A percentile compares a stretch with the other conserved stretches of the same genome.
These are phyloP conservation scores for Luffia ferchaultella DNA, from an alignment of 2,888 invertebrate genomes.

Conservation along the genomic window DNA sequence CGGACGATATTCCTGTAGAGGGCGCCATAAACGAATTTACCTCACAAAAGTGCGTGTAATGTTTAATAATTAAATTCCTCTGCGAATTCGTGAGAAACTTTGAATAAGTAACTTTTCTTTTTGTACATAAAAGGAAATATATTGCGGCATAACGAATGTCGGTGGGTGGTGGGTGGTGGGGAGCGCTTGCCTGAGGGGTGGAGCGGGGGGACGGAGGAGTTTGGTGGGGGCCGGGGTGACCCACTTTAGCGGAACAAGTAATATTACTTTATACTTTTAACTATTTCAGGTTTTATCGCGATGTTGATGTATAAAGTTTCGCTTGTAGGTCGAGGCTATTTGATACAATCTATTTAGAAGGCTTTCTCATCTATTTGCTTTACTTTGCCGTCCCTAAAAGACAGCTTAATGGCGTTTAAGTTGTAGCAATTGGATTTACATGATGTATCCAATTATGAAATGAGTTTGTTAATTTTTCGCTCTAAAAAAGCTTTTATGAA, in stretches of 20 bases:
- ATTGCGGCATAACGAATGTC: conserved; percentile 66
- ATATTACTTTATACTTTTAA: conserved; percentile 68
- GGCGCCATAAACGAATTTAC: neutral
- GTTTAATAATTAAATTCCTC: conserved; percentile 54
- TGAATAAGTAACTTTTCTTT: conserved; percentile 68
- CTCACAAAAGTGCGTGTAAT: conserved; percentile 1
- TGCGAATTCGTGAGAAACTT: conserved; percentile 67
- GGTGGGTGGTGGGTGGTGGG: conserved; percentile 43
- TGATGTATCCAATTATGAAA: no score
- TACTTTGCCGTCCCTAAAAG: no score
- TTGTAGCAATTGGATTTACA: no score
- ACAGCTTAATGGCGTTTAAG: no score
- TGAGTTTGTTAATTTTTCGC: no score
- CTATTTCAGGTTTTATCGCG: conserved; percentile 64
- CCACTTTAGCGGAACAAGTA: conserved; percentile 67
- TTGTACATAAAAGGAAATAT: conserved; percentile 68
- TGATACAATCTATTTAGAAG: neutral
- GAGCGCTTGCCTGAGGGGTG: conserved; percentile 48
- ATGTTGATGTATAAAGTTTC: conserved; percentile 18
- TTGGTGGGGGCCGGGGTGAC: conserved; percentile 41
- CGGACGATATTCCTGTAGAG: neutral
- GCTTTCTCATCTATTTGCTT: neutral
- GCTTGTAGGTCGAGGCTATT: neutral
- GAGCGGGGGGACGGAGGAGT: conserved; percentile 34
- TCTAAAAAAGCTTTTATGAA: no score